Conservation (phyloP, 2,797 vertebrate species). For the Chrysocyon brachyurus region DNA sequence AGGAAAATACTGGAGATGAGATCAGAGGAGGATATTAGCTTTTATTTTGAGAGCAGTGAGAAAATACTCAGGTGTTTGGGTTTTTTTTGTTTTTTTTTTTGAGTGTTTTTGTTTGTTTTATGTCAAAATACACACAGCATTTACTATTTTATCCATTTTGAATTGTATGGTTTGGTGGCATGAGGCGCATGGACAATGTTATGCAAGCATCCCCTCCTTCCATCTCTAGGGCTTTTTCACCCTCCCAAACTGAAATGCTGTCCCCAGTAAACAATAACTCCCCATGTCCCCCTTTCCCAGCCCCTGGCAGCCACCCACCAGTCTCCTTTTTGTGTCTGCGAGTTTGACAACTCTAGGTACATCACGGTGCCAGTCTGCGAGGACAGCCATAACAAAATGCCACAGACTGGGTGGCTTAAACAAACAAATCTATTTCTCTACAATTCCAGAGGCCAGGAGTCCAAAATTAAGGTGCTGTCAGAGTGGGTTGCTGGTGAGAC, state of each 20-base stretch:
- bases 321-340: background rate
- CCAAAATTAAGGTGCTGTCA: rapidly evolving
- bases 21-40: too few relatives aligned
- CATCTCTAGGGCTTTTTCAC: background rate
- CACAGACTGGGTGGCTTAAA: background rate
- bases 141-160: background rate
- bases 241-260: background rate
- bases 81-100: background rate
- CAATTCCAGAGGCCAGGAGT: background rate
- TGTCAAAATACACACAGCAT: background rate
- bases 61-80: background rate
- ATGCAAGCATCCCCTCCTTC: background rate
- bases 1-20: background rate
- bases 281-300: rapidly evolving
- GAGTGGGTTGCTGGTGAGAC: background rate
- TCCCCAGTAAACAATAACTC: rapidly evolving
- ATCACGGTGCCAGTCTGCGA: rapidly evolving
- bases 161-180: rapidly evolving
- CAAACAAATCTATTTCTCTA: background rate
- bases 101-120: background rate
- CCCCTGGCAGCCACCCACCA: too few relatives aligned
- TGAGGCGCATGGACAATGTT: rapidly evolving
- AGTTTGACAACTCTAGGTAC: rapidly evolving
- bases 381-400: background rate
- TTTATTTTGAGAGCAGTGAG: background rate